Evolutionary conservation across 1,140 invertebrate genomes (phyloP), one percentile per base, ranked within the genome.

Genomic region (Drosophila pseudoananassae): DNA sequence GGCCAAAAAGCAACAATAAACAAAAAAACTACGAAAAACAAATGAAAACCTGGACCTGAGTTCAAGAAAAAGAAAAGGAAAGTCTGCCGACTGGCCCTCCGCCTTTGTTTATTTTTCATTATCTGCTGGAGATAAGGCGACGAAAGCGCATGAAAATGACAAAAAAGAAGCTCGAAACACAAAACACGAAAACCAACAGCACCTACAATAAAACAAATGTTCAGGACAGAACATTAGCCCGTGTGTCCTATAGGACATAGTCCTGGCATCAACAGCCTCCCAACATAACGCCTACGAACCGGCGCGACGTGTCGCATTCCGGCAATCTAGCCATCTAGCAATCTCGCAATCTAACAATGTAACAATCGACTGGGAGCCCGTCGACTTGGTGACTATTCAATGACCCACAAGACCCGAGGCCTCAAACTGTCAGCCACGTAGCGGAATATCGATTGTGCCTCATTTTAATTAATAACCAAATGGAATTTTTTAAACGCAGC

Each of bases 61-160:
- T 14, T 10, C 27, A 10, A 10, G 17, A 27, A 31, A 66, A 43
- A 46, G 50, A 71, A 54, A 61, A 47, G 75, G 33, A 51, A 76
- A 72, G 46, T 57, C 52, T 52, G 31, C 47, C 60, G 47, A 15
- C 46, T 23, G 74, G 66, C 38, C 36, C 64, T 36, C 50, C 31
- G 75, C 59, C 50, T 74, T 88, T 88, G 83, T 88, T 88, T 88
- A 83, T 64, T 79, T 88, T 88, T 88, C 79, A 88, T 88, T 88
- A 88, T 84, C 83, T 89, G 20, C 27, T 46, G 38, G n/a, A 69
- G 63, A 76, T 61, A 76, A 69, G 73, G 47, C 49, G 27, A 54
- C 47, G 33, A 40, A 66, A 58, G 36, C 45, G 29, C 55, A 27
- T 43, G 25, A 27, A 27, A 27, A 27, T 27, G 15, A 55, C 20